Conservation (phyloP, 2,113 vertebrate genomes). For the Misgurnus anguillicaudatus region DNA sequence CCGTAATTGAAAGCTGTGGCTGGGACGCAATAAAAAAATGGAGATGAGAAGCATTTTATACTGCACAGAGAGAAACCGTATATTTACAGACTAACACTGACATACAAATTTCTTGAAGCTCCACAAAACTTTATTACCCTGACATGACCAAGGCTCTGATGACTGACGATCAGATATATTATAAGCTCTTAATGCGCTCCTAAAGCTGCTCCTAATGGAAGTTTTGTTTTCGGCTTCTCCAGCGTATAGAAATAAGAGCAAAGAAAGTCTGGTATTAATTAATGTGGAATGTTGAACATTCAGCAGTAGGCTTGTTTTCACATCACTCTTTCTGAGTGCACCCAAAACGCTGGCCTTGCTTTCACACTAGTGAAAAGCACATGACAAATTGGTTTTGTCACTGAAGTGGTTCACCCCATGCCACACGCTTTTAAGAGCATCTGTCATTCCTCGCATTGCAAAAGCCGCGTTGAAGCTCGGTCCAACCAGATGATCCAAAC, state of each 20-base stretch:
- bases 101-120: background rate
- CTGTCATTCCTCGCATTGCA: background rate
- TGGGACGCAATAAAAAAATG: constrained; percentile 5
- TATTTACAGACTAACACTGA: background rate
- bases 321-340: constrained; percentile 12
- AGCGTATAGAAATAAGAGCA: background rate
- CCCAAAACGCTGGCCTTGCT: constrained; percentile 1
- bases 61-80: background rate
- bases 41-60: background rate
- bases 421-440: constrained; percentile 25
- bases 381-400: constrained; percentile 47
- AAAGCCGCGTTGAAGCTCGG: background rate
- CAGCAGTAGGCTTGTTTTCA: constrained; percentile 19
- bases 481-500: constrained; percentile 33
- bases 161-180: background rate
- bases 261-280: constrained; percentile 52
- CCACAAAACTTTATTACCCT: background rate
- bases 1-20: background rate
- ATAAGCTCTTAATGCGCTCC: background rate
- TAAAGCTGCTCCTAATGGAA: constrained; percentile 12
- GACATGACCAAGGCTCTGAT: background rate
- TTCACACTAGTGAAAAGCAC: constrained; percentile 26
- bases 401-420: constrained; percentile 41
- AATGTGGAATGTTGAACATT: constrained; percentile 48
- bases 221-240: constrained; percentile 1